Conservation (phyloP, 2,888 invertebrate genomes). For the Crepidodera aurea region DNA sequence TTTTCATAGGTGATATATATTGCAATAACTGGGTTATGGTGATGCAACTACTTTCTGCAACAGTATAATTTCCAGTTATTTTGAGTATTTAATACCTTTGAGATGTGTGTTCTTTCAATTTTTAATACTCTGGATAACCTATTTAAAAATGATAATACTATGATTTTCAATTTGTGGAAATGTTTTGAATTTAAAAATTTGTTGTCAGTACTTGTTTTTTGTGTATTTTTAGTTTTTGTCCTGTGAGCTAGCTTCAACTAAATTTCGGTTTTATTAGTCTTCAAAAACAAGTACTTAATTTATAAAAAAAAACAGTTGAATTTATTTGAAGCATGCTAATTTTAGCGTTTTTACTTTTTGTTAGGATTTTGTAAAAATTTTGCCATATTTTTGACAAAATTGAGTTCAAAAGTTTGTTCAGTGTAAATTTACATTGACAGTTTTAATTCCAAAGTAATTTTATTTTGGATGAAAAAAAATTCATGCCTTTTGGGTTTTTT, state of each 20-base stretch:
- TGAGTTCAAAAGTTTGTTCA: neutral
- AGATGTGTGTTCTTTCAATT: conserved; percentile 13
- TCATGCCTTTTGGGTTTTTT: neutral
- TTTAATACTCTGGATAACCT: conserved; percentile 16
- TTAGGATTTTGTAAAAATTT: conserved; percentile 17
- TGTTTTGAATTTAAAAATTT: neutral
- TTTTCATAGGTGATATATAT: conserved; percentile 7
- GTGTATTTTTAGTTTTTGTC: conserved; percentile 4
- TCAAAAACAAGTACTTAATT: conserved; percentile 16
- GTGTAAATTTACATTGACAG: conserved; percentile 5
- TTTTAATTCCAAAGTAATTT: conserved; percentile 26
- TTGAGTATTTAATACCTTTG: conserved; percentile 11
- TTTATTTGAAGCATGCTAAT: conserved; percentile 31
- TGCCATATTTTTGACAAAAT: conserved; percentile 33
- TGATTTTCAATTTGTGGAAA: neutral
- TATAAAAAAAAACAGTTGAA: neutral
- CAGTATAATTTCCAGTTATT: conserved; percentile 22
- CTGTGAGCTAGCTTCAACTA: conserved; percentile 15
- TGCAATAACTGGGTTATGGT: conserved; percentile 20
- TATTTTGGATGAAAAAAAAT: conserved; percentile 20
- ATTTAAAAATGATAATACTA: too few species aligned
- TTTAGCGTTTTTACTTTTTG: conserved; percentile 18
- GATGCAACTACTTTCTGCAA: conserved; percentile 32
- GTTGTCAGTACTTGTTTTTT: conserved; percentile 13
- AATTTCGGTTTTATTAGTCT: conserved; percentile 3